phyloP scores from a whole-genome alignment of 2,797 vertebrate genomes.

The Gadopsis marmoratus region DNA sequence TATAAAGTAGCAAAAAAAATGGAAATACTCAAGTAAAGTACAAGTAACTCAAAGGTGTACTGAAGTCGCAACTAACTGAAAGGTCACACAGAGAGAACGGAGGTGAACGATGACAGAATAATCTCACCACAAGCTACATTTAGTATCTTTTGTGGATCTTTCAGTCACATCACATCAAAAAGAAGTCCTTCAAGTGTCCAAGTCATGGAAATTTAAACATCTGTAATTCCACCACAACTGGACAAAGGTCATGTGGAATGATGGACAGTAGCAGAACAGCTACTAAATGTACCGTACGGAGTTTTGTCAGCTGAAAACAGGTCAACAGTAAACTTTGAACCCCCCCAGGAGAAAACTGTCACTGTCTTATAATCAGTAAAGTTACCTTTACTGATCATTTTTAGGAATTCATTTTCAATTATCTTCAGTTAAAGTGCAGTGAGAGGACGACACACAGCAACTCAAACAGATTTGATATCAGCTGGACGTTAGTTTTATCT shows the following conservation, averaged over 20 bases:
- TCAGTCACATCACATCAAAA: background rate
- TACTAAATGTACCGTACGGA: background rate
- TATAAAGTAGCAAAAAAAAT: background rate
- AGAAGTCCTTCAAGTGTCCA: background rate
- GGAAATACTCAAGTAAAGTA: background rate
- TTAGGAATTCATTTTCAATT: conserved; percentile 1
- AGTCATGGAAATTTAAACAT: background rate
- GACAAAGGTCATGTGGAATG: background rate
- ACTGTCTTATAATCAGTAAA: background rate
- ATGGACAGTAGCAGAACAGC: background rate
- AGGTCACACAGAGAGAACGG: background rate
- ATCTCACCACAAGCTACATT: no score
- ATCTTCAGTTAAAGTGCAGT: background rate
- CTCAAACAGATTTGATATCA: conserved; percentile 64
- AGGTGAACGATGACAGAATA: background rate
- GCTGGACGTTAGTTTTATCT: conserved; percentile 64
- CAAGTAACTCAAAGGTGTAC: background rate
- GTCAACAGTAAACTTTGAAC: background rate
- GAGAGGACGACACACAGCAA: conserved; percentile 19
- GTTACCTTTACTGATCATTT: background rate
- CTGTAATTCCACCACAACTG: no score
- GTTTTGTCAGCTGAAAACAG: background rate
- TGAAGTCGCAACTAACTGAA: background rate
- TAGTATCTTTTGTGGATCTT: background rate
- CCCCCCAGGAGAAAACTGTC: no score